Evolutionary conservation across 2,888 invertebrate genomes (phyloP).

Genomic region (Lobophora halterata): DNA sequence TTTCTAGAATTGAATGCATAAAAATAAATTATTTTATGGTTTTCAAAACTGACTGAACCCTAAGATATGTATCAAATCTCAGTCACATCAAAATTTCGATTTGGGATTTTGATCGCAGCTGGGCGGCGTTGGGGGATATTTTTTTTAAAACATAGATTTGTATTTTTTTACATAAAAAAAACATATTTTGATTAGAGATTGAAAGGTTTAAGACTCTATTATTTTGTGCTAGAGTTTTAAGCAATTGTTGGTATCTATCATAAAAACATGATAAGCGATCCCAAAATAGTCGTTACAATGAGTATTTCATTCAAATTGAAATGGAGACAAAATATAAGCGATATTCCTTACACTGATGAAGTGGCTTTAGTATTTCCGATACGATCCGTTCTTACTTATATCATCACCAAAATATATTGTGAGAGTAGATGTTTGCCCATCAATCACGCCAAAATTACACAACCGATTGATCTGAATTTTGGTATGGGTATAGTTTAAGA

Average conservation of each 20-base stretch:
- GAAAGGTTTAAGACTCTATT: no score
- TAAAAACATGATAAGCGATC: slow-evolving; percentile 15
- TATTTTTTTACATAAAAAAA: slow-evolving; percentile 57
- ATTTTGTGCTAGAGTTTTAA: no score
- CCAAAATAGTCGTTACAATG: slow-evolving; percentile 24
- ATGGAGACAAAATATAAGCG: slow-evolving; percentile 27
- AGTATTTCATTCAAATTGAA: slow-evolving; percentile 40
- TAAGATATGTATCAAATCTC: slow-evolving; percentile 20
- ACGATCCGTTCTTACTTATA: no score
- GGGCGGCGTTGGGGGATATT: slow-evolving; percentile 52
- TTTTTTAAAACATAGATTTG: slow-evolving; percentile 53
- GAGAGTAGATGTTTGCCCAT: no score
- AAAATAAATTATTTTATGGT: not conserved
- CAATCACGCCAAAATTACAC: no score
- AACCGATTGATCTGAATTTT: no score
- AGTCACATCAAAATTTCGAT: slow-evolving; percentile 49
- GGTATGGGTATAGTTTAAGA: no score
- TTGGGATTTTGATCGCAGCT: slow-evolving; percentile 52
- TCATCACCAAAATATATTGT: no score
- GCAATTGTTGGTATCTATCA: not conserved
- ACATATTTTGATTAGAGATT: no score
- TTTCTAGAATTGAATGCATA: no score
- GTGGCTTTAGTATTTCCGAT: no score
- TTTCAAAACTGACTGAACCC: slow-evolving; percentile 8
- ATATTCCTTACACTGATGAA: slow-evolving; percentile 1